A percentile compares a stretch with the other conserved stretches of the same genome.
Evolutionary conservation across 2,113 vertebrate genomes (phyloP).

Genomic region (Clupea harengus): DNA sequence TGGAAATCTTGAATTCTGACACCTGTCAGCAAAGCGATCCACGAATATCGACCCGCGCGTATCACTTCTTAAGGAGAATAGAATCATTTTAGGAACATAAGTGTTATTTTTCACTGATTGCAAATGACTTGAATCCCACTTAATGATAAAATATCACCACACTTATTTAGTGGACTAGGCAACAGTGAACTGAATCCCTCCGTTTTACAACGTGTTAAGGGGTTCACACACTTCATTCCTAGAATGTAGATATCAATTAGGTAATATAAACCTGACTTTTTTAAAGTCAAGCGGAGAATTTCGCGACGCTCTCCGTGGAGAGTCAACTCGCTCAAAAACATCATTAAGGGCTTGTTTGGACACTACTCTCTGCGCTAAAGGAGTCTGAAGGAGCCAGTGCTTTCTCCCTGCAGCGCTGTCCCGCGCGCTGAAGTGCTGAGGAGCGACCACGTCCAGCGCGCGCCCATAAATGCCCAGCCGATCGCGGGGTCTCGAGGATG

Average conservation of each 20-base stretch:
- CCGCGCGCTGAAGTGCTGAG: slow-evolving; percentile 2
- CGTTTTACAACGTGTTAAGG: background rate
- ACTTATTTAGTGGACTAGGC: background rate
- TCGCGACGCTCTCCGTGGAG: background rate
- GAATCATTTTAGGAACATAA: background rate
- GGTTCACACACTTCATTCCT: too few relatives aligned
- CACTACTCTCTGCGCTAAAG: background rate
- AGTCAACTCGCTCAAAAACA: background rate
- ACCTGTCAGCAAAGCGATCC: background rate
- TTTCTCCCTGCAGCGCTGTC: slow-evolving; percentile 18
- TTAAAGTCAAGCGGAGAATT: background rate
- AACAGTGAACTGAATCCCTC: background rate
- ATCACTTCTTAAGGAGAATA: background rate
- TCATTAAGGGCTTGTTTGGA: background rate
- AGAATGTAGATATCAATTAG: background rate
- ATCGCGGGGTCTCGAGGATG: slow-evolving; percentile 69
- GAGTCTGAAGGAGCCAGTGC: background rate
- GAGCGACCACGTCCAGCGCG: slow-evolving; percentile 23
- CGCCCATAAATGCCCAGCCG: slow-evolving; percentile 51
- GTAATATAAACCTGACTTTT: background rate
- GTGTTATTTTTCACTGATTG: background rate
- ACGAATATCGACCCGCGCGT: background rate
- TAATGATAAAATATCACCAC: background rate
- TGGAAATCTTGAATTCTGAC: background rate
- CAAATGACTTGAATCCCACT: background rate